Conservation (phyloP, 2,113 vertebrate species). For the Sarotherodon lohbergeri region DNA sequence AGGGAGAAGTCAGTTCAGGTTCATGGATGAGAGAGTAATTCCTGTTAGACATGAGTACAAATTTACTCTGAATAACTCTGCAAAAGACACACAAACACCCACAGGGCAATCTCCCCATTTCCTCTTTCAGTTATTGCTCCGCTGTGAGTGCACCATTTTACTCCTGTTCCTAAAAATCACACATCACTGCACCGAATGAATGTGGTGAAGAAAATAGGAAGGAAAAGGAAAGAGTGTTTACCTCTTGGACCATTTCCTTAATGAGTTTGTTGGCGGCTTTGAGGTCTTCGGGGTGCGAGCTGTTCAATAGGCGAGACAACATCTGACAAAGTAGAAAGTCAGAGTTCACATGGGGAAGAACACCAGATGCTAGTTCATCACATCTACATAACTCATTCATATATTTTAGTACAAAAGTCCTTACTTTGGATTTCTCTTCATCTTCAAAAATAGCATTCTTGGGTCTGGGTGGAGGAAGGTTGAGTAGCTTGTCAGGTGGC, state of each 20-base stretch:
- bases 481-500: constrained; percentile 80
- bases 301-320: constrained; percentile 92
- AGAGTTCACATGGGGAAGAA: neutral
- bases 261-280: constrained; percentile 97
- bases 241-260: constrained; percentile 99
- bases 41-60: neutral
- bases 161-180: neutral
- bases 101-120: neutral
- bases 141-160: neutral
- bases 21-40: neutral
- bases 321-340: constrained; percentile 70
- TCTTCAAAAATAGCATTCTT: constrained; percentile 97
- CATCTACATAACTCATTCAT: neutral
- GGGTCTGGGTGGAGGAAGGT: constrained; percentile 82
- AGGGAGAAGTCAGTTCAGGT: neutral
- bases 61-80: neutral
- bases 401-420: neutral
- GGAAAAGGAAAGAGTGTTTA: constrained; percentile 20
- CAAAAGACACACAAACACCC: neutral
- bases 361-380: neutral
- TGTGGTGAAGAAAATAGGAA: neutral
- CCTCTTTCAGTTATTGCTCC: neutral
- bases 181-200: neutral
- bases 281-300: constrained; percentile 95
- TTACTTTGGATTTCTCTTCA: constrained; percentile 97